Evolutionary conservation across 2,113 vertebrate genomes (phyloP).

Genomic region (Pyrgilauda ruficollis): DNA sequence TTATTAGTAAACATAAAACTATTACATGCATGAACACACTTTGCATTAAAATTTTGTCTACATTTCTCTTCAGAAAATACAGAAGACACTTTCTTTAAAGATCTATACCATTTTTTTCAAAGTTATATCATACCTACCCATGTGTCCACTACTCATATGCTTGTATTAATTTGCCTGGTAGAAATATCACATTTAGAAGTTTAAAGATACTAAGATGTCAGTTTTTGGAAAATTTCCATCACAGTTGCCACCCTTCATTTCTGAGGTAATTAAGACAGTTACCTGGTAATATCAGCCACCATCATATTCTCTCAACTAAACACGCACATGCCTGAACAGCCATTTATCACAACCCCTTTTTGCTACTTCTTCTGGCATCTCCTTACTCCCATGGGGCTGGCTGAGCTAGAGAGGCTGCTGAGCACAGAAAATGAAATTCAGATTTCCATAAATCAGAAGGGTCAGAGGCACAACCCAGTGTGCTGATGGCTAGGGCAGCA

Average conservation of each 20-base stretch:
- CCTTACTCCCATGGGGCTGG: background rate
- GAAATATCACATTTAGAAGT: background rate
- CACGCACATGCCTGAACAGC: fast-evolving
- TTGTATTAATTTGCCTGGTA: background rate
- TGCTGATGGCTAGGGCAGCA: background rate
- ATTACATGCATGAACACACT: background rate
- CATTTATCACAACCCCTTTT: background rate
- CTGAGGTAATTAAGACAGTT: background rate
- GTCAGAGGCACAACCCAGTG: background rate
- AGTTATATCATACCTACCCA: background rate
- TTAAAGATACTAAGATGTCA: background rate
- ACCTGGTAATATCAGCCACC: background rate
- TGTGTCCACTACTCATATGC: background rate
- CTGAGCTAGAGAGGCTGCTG: background rate
- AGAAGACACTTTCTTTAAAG: background rate
- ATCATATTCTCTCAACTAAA: background rate
- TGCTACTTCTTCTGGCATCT: background rate
- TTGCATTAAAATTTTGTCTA: background rate
- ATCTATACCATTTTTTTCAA: background rate
- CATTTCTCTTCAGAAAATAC: background rate
- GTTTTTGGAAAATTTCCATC: background rate
- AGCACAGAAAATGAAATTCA: background rate
- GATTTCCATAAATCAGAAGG: background rate
- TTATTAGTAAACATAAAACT: background rate
- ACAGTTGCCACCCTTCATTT: background rate